Base-by-base conservation (phyloP, 2,888 invertebrate species). In the Spialia ferax region DNA sequence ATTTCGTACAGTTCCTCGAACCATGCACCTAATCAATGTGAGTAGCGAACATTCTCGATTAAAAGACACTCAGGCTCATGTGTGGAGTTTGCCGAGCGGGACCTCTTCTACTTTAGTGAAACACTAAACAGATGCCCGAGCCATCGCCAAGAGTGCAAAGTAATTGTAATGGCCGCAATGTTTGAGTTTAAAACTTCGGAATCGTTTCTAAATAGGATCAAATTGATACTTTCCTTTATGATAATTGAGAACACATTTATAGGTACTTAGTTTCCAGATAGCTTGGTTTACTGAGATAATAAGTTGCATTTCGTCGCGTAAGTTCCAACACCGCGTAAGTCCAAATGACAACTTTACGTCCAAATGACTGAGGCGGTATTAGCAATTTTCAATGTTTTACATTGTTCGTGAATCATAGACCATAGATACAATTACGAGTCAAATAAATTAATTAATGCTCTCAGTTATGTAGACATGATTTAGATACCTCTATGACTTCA, bases 21-120 rank as follows among this genome's bases (percentile, higher is more conserved):
- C 50, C 35, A 60, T 69, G 69, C 55, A 65, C 20, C 61, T 57
- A 69, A 69, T 69, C 69, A 61, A 65, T 38, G 65, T 48, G 29
- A 69, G 69, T 69, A 65, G 60, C 42, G 66, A 69, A 63, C 60
- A 52, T 65, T 65, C 64, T 61, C 64, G 61, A 69, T 69, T 69
- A 69, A 65, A 65, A 64, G 61, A 60, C 64, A 62, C 69, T 69
- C 65, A 64, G 69, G 56, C 69, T 65, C 69, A 69, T 69, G 62
- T 69, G 69, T 29, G 61, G 50, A 66, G 64, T 61, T 60, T 60
- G 55, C 60, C 54, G 55, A 60, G 13, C 42, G 48, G 13, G 23
- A 3, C 67, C 54, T 35, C 45, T 45, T 48, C 69, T 72, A 70
- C 75, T 75, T 61, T 74, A 73, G 75, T 35, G 48, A 48, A 35